Evolutionary conservation across 2,113 vertebrate species (phyloP).

Genomic region (Halichoeres trimaculatus): DNA sequence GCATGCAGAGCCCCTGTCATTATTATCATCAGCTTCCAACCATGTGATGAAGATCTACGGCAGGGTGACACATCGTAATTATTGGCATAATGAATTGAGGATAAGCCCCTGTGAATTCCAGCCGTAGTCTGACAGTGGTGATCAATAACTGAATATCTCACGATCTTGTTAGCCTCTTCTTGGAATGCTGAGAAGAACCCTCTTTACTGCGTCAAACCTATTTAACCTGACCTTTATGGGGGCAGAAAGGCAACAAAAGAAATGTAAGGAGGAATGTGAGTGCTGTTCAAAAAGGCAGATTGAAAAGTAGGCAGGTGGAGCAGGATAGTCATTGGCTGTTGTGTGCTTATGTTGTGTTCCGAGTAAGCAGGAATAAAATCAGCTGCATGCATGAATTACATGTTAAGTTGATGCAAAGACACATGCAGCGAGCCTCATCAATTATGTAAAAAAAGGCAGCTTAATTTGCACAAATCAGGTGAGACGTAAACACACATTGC

Average conservation of each 20-base stretch:
- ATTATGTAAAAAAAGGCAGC: too few relatives aligned
- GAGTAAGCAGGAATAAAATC: too few relatives aligned
- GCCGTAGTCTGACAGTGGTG: constrained; percentile 63
- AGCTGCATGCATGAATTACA: too few relatives aligned
- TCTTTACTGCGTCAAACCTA: not conserved
- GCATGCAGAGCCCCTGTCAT: constrained; percentile 36
- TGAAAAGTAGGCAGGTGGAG: too few relatives aligned
- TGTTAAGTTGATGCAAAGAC: too few relatives aligned
- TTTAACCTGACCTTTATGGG: constrained; percentile 3
- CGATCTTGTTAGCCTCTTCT: constrained; percentile 42
- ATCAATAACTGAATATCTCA: constrained; percentile 69
- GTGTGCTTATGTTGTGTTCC: too few relatives aligned
- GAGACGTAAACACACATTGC: too few relatives aligned
- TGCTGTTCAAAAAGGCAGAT: too few relatives aligned
- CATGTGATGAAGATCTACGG: constrained; percentile 28
- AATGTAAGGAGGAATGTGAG: not conserved
- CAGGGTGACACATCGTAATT: constrained; percentile 61
- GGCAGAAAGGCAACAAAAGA: constrained; percentile 10
- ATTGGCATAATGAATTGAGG: constrained; percentile 62
- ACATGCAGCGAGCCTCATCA: too few relatives aligned
- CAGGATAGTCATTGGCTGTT: too few relatives aligned
- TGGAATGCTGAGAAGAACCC: constrained; percentile 1
- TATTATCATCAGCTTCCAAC: constrained; percentile 48
- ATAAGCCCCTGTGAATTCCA: constrained; percentile 51
- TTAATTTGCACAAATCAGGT: too few relatives aligned